These are phyloP conservation scores for Malaclemys terrapin DNA, from an alignment of 2,113 vertebrate genomes.

Conservation along the genomic window DNA sequence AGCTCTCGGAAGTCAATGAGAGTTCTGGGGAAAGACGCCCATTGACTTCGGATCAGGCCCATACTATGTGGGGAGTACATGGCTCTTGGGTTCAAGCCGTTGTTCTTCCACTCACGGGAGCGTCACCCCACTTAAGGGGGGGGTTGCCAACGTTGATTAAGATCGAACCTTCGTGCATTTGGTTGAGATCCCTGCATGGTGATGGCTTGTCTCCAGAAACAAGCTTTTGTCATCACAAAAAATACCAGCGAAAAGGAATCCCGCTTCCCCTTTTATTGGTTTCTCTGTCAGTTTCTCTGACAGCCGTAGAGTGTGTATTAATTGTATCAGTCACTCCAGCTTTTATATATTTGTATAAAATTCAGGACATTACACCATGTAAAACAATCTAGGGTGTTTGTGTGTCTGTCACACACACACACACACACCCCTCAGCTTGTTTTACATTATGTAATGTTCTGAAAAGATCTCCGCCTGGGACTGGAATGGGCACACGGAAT, in stretches of 20 bases:
- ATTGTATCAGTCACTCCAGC: background rate
- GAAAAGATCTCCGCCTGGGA: background rate
- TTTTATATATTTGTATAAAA: background rate
- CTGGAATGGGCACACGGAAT: background rate
- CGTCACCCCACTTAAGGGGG: background rate
- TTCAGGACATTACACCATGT: background rate
- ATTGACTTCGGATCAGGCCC: background rate
- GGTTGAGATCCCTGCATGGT: background rate
- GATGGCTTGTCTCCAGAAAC: background rate
- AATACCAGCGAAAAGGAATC: background rate
- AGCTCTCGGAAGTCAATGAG: background rate
- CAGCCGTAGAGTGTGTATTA: background rate
- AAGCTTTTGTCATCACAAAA: background rate
- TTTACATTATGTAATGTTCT: background rate
- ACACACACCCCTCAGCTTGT: background rate
- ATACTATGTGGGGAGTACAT: rapidly evolving
- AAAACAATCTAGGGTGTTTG: background rate
- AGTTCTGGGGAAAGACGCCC: background rate
- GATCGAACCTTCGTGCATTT: background rate
- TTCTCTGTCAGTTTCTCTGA: background rate
- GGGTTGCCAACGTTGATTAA: background rate
- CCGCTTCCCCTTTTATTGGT: background rate
- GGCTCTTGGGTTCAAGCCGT: background rate
- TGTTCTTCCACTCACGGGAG: background rate
- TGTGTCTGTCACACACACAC: background rate